Conservation (phyloP, 2,888 invertebrate genomes). For the Synanthedon tipuliformis region DNA sequence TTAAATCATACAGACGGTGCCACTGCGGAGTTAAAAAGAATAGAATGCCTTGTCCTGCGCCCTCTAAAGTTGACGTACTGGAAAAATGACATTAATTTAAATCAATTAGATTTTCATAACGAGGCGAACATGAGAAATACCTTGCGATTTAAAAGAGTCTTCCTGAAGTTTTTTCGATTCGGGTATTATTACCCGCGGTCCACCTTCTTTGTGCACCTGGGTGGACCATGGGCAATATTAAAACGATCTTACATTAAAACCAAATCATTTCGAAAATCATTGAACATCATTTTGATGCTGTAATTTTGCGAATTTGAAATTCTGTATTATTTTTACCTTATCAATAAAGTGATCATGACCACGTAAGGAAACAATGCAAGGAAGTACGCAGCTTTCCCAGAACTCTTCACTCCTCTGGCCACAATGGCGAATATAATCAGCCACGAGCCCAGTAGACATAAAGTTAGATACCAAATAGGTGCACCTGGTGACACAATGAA, state of each 20-base stretch:
- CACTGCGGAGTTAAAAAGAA: conserved; percentile 86
- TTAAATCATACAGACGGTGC: conserved; percentile 76
- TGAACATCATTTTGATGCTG: no score
- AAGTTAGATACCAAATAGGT: conserved; percentile 77
- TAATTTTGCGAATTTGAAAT: no score
- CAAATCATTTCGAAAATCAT: no score
- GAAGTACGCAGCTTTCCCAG: conserved; percentile 88
- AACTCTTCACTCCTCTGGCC: conserved; percentile 79
- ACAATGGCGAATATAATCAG: conserved; percentile 76
- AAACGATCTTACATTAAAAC: no score
- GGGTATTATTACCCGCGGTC: no score
- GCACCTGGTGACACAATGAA: conserved; percentile 29
- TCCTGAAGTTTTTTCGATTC: no score
- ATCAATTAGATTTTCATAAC: no score
- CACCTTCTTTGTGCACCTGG: no score
- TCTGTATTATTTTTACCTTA: conserved; percentile 42
- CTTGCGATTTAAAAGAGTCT: no score
- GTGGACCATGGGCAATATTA: no score
- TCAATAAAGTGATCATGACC: conserved; percentile 79
- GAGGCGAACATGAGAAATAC: no score
- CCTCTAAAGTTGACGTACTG: conserved; percentile 73
- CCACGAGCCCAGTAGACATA: conserved; percentile 78
- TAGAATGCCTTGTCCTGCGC: conserved; percentile 75
- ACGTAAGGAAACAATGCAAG: conserved; percentile 89
- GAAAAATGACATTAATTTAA: neutral